These are phyloP conservation scores for Machaerirhynchus nigripectus DNA, from an alignment of 2,113 vertebrate species.

Conservation along the genomic window DNA sequence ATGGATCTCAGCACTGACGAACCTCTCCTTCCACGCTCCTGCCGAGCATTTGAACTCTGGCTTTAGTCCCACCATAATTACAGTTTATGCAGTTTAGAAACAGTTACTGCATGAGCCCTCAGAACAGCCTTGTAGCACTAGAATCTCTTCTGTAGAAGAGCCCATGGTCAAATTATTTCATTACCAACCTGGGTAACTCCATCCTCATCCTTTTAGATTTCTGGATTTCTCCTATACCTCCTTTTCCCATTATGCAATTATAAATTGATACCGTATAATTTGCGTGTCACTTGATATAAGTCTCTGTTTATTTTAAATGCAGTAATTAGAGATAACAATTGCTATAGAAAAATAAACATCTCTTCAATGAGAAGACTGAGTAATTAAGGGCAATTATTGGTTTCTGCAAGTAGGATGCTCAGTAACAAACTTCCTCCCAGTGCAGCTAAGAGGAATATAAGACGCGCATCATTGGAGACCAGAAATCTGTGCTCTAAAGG, in stretches of 20 bases:
- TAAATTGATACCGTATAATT: constrained; percentile 31
- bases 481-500: background rate
- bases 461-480: background rate
- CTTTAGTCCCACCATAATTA: constrained; percentile 43
- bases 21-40: background rate
- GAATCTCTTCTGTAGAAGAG: background rate
- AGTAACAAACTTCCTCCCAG: background rate
- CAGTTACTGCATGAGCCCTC: background rate
- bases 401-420: constrained; percentile 1
- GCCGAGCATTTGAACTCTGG: background rate
- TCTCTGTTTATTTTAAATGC: constrained; percentile 45
- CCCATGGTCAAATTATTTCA: constrained; percentile 20
- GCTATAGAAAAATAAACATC: constrained; percentile 64
- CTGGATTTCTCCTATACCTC: background rate
- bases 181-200: background rate
- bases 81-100: constrained; percentile 12
- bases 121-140: background rate
- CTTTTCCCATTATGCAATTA: constrained; percentile 28
- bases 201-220: background rate
- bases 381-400: constrained; percentile 26
- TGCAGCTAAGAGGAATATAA: background rate
- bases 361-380: background rate
- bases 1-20: background rate
- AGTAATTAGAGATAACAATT: constrained; percentile 65
- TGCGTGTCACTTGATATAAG: background rate